Evolutionary conservation across 2,888 invertebrate species (phyloP).

Genomic region (Taenaris catops): DNA sequence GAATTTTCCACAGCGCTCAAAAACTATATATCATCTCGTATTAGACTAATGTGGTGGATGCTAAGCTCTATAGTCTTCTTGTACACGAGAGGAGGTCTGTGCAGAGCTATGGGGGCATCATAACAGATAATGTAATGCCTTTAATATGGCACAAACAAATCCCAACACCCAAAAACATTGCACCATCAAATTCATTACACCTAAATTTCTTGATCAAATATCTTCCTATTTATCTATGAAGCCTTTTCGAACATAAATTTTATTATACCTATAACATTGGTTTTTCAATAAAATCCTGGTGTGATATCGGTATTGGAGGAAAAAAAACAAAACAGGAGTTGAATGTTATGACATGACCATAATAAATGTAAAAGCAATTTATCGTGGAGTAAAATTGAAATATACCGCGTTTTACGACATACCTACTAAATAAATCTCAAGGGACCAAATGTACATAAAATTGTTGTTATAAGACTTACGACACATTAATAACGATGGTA

Average conservation of each 20-base stretch:
- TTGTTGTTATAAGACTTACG: slow-evolving; percentile 10
- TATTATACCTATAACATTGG: slow-evolving; percentile 53
- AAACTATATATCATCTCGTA: too few relatives aligned
- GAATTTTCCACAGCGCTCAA: too few relatives aligned
- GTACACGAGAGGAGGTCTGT: too few relatives aligned
- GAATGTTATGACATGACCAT: slow-evolving; percentile 37
- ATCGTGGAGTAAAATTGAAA: slow-evolving; percentile 35
- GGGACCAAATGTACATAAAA: slow-evolving; percentile 18
- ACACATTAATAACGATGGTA: slow-evolving; percentile 5
- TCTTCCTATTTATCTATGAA: slow-evolving; percentile 44
- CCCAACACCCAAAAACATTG: slow-evolving; percentile 7
- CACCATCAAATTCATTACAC: slow-evolving; percentile 14
- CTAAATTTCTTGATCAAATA: slow-evolving; percentile 30
- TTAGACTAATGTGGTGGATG: too few relatives aligned
- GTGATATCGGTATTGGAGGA: slow-evolving; percentile 35
- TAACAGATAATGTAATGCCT: too few relatives aligned
- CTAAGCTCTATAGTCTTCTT: too few relatives aligned
- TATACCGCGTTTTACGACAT: slow-evolving; percentile 25
- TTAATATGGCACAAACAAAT: too few relatives aligned
- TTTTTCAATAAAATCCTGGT: slow-evolving; percentile 53
- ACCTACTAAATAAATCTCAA: slow-evolving; percentile 20
- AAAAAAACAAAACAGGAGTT: slow-evolving; percentile 48
- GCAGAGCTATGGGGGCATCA: too few relatives aligned
- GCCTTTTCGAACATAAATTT: slow-evolving; percentile 45
- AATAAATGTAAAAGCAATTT: slow-evolving; percentile 46